phyloP scores from a whole-genome alignment of 1,140 invertebrate species.

The Bombus terrestris region DNA sequence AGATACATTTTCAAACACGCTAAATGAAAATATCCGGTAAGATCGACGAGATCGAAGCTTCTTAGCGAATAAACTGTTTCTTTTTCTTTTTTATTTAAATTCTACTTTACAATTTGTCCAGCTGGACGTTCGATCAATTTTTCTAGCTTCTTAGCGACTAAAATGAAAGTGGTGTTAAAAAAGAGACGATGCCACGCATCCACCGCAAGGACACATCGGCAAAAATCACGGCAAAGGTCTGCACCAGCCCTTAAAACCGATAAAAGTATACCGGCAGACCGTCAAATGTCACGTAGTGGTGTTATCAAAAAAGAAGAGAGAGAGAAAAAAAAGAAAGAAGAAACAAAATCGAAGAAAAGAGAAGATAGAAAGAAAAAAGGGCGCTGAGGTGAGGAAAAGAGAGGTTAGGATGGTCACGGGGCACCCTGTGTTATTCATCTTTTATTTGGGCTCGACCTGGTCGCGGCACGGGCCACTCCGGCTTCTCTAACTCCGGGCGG shows the following conservation, averaged over 20 bases:
- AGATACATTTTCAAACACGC: too few relatives aligned
- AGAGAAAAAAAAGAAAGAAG: not conserved
- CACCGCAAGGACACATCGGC: too few relatives aligned
- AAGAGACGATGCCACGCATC: too few relatives aligned
- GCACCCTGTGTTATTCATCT: constrained; percentile 53
- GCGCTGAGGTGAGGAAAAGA: not conserved
- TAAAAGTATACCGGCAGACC: not conserved
- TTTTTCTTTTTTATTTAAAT: too few relatives aligned
- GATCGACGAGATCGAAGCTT: too few relatives aligned
- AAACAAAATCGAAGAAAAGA: not conserved
- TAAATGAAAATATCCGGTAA: too few relatives aligned
- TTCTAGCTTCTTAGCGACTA: too few relatives aligned
- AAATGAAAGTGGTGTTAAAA: too few relatives aligned
- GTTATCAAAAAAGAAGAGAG: not conserved
- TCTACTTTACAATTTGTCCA: too few relatives aligned
- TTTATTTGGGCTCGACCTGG: constrained; percentile 41
- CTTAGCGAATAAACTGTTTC: too few relatives aligned
- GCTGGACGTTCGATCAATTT: too few relatives aligned
- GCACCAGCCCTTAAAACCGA: not conserved
- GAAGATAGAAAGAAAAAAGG: not conserved
- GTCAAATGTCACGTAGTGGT: not conserved
- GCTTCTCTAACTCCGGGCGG: constrained; percentile 31
- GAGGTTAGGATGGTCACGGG: constrained; percentile 39
- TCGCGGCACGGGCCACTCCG: constrained; percentile 15
- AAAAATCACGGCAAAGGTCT: too few relatives aligned